phyloP scores from a whole-genome alignment of 2,797 vertebrate genomes.

The Sebastes nivosus region DNA sequence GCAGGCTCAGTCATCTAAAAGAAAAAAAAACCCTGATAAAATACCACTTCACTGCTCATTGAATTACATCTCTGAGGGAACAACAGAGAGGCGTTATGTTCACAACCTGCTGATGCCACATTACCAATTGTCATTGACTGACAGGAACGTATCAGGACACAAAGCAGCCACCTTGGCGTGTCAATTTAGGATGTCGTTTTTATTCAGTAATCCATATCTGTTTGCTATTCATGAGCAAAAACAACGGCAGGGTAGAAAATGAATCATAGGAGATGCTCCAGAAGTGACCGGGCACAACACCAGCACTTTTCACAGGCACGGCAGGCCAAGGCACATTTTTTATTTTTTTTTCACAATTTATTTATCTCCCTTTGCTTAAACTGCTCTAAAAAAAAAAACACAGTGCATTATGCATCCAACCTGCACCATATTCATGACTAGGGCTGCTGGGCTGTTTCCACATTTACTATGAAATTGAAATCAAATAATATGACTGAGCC shows the following conservation, averaged over 20 bases:
- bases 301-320: slow-evolving; percentile 43
- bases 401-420: slow-evolving; percentile 64
- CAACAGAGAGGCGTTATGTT: slow-evolving; percentile 33
- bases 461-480: slow-evolving; percentile 76
- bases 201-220: slow-evolving; percentile 57
- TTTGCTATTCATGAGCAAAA: slow-evolving; percentile 70
- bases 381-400: slow-evolving; percentile 28
- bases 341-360: slow-evolving; percentile 49
- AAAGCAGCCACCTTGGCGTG: slow-evolving; percentile 48
- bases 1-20: slow-evolving; percentile 30
- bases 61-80: slow-evolving; percentile 54
- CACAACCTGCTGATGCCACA: slow-evolving; percentile 56
- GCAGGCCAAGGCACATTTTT: slow-evolving; percentile 26
- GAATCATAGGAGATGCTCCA: slow-evolving; percentile 61
- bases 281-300: slow-evolving; percentile 62
- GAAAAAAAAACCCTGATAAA: slow-evolving; percentile 34
- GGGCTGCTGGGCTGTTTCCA: slow-evolving; percentile 73
- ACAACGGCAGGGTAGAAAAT: slow-evolving; percentile 54
- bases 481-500: slow-evolving; percentile 78
- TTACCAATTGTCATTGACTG: slow-evolving; percentile 53
- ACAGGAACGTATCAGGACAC: slow-evolving; percentile 54
- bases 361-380: slow-evolving; percentile 66
- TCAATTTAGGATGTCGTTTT: slow-evolving; percentile 57
- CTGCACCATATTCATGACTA: slow-evolving; percentile 72
- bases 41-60: slow-evolving; percentile 47